These are phyloP conservation scores for Hemibagrus guttatus DNA, from an alignment of 2,797 vertebrate species.

Conservation along the genomic window DNA sequence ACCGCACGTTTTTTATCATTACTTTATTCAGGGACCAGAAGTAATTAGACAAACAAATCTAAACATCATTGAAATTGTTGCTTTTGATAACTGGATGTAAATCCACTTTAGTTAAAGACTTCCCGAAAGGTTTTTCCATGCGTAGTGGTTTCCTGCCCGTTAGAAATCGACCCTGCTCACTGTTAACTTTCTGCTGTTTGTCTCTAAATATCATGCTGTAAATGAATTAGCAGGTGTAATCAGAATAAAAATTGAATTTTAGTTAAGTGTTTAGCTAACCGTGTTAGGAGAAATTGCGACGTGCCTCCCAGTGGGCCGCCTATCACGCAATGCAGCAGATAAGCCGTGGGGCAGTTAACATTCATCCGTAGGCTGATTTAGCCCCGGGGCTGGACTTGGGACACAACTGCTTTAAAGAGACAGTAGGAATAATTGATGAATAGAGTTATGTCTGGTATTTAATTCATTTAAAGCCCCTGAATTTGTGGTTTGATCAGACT, in stretches of 20 bases:
- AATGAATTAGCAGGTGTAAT: neutral
- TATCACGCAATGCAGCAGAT: neutral
- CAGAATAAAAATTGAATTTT: neutral
- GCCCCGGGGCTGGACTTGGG: neutral
- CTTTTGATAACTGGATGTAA: neutral
- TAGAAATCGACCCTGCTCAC: too few relatives aligned
- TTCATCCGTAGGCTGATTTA: neutral
- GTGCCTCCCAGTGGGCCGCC: neutral
- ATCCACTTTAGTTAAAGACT: neutral
- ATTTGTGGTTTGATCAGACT: neutral
- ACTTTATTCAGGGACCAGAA: neutral
- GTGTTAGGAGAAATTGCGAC: neutral
- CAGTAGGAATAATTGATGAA: neutral
- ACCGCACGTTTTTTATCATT: neutral
- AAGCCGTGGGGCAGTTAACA: neutral
- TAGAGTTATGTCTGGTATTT: neutral
- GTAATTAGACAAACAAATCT: neutral
- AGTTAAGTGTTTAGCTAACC: neutral
- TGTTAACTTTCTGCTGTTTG: neutral
- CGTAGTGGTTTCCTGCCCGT: neutral
- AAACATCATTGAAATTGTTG: neutral
- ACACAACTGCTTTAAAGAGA: neutral
- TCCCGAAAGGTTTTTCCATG: neutral
- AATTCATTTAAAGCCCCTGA: conserved; percentile 6
- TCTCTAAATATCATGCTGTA: neutral